Evolutionary conservation across 2,797 vertebrate genomes (phyloP), one percentile per base, ranked within the genome.

Genomic region (Chaenodraco wilsoni): DNA sequence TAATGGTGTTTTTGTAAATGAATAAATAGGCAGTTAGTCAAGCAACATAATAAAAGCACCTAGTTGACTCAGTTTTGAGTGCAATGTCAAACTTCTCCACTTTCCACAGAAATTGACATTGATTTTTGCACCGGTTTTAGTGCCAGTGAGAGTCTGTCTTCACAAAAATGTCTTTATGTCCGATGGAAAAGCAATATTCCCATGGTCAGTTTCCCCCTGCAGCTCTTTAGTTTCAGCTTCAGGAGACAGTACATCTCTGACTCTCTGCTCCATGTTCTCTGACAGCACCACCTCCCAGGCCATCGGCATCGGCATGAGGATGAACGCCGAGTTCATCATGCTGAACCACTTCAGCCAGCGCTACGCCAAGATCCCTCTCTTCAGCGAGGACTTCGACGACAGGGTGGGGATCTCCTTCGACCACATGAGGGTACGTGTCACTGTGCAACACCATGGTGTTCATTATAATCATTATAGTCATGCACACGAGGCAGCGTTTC

Each of bases 321-420:
- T 99, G 97, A 95, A 96, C 0, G 97, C 98, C 0, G 84, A 92
- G 37, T 98, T 98, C 86, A 97, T 97, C 88, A 95, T 99, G 95
- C 91, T 99, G 73, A 99, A 97, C 83, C 98, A 99, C 90, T 99
- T 99, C 94, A 99, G 98, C 76, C 98, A 99, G 84, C 94, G 98
- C 3, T 99, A 99, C 0, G 96, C 98, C 70, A 99, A 99, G 94
- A 96, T 99, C 85, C 98, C 98, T 0, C 94, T 98, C 1, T 97
- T 99, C 92, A 97, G 94, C 2, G 84, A 95, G 0, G 95, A 96
- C 92, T 97, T 97, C 92, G 97, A 81, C 0, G 92, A 96, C 49
- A 93, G 88, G 56, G 97, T 99, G 17, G 97, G 97, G 7, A 95
- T 99, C 2, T 95, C 98, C 2, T 99, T 99, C 0, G 98, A 99